phyloP scores from a whole-genome alignment of 2,797 vertebrate species.

The Diplodus sargus region DNA sequence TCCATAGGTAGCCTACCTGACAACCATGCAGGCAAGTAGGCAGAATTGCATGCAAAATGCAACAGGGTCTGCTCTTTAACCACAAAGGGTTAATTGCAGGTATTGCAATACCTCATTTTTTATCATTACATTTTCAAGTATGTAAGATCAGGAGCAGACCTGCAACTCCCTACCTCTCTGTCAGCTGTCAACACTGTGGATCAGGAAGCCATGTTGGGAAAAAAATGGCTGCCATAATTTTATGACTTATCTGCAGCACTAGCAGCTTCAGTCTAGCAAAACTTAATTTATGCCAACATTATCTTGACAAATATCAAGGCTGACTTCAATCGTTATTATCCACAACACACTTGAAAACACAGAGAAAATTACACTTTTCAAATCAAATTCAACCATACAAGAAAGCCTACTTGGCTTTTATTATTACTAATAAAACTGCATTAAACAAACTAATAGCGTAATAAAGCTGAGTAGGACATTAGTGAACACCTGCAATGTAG shows the following conservation, averaged over 20 bases:
- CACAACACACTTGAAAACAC: neutral
- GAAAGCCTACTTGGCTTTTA: neutral
- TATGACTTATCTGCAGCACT: conserved; percentile 25
- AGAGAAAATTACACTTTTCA: neutral
- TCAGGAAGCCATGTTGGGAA: conserved; percentile 64
- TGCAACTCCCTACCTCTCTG: conserved; percentile 14
- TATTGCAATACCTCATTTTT: too few relatives aligned
- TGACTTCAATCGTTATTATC: neutral
- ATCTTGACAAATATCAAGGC: neutral
- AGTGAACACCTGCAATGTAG: conserved; percentile 39
- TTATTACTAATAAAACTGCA: conserved; percentile 1
- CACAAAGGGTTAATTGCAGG: neutral
- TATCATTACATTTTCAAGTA: neutral
- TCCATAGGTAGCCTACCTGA: neutral
- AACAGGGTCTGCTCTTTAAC: neutral
- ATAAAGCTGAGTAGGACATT: neutral
- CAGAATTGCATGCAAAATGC: neutral
- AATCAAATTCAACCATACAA: neutral
- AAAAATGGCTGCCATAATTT: conserved; percentile 71
- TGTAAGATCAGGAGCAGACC: neutral
- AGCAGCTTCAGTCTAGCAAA: neutral
- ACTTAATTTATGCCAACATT: neutral
- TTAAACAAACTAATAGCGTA: neutral
- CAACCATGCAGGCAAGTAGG: neutral
- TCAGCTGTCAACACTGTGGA: conserved; percentile 49